Percentiles rank a stretch among this genome's conserved stretches.
These are phyloP conservation scores for Graphium colonna DNA, from an alignment of 2,888 invertebrate genomes.

Conservation along the genomic window DNA sequence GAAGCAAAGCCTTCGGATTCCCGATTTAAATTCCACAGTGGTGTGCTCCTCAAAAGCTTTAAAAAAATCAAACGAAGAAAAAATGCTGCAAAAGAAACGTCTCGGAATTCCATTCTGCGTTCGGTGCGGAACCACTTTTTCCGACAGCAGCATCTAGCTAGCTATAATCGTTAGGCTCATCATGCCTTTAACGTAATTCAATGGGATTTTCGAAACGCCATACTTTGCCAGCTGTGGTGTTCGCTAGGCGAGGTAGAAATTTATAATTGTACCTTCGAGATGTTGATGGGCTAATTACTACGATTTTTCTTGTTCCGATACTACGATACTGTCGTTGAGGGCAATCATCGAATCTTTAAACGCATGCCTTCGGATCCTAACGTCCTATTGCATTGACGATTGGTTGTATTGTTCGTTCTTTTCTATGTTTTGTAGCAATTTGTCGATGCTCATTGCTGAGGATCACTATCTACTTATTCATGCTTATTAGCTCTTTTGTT, in stretches of 20 bases:
- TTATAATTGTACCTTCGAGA: constrained; percentile 11
- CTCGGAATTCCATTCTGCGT: constrained; percentile 20
- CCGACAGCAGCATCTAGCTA: constrained; percentile 25
- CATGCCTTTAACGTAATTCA: constrained; percentile 57
- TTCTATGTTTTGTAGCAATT: constrained; percentile 1
- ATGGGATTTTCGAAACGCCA: constrained; percentile 49
- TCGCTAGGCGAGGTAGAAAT: constrained; percentile 11
- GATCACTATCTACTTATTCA: not conserved
- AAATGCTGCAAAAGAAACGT: constrained; percentile 19
- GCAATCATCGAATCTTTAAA: constrained; percentile 1
- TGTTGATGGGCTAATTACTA: constrained; percentile 4
- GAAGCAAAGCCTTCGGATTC: constrained; percentile 15
- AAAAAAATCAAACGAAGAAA: constrained; percentile 12
- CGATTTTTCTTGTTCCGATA: constrained; percentile 1
- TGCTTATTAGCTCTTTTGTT: not conserved
- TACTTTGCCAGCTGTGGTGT: constrained; percentile 19
- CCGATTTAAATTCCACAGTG: constrained; percentile 18
- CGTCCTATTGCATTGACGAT: not conserved
- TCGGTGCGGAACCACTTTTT: constrained; percentile 45
- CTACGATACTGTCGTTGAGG: constrained; percentile 1
- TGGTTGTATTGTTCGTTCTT: too few species aligned
- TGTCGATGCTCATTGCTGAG: not conserved
- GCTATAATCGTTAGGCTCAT: constrained; percentile 37
- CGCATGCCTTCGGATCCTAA: not conserved
- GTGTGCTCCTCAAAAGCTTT: constrained; percentile 9